Evolutionary conservation across 2,888 invertebrate genomes (phyloP).

Genomic region (Callimorpha dominula): DNA sequence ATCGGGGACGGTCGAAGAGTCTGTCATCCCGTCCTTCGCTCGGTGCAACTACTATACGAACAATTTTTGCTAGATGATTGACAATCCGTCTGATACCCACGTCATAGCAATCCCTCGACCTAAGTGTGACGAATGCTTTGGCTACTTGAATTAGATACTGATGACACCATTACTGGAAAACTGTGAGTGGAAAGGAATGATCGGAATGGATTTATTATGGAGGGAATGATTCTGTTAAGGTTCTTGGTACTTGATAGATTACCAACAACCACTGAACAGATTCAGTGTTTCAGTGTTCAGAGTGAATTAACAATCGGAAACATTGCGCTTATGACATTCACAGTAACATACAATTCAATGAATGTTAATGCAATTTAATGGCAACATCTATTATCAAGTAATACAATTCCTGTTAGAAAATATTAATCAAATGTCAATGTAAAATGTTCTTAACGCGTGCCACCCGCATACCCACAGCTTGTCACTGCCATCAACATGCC

Average conservation of each 20-base stretch:
- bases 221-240: neutral
- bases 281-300: neutral
- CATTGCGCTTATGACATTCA: neutral
- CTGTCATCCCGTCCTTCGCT: slow-evolving; percentile 45
- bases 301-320: neutral
- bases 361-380: neutral
- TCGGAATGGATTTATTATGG: neutral
- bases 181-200: slow-evolving; percentile 7
- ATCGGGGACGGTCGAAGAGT: slow-evolving; percentile 53
- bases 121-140: slow-evolving; percentile 50
- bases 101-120: slow-evolving; percentile 42
- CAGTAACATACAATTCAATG: neutral
- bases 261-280: neutral
- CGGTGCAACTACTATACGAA: slow-evolving; percentile 47
- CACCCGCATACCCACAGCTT: slow-evolving; percentile 67
- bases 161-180: slow-evolving; percentile 49
- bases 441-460: slow-evolving; percentile 57
- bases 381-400: slow-evolving; percentile 4
- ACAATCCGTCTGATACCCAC: slow-evolving; percentile 48
- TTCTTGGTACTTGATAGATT: neutral
- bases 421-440: slow-evolving; percentile 39
- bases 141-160: slow-evolving; percentile 50
- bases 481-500: slow-evolving; percentile 26
- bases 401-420: slow-evolving; percentile 11
- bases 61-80: slow-evolving; percentile 49